Evolutionary conservation across 2,888 invertebrate species (phyloP).

Genomic region (Napeogenes inachia): DNA sequence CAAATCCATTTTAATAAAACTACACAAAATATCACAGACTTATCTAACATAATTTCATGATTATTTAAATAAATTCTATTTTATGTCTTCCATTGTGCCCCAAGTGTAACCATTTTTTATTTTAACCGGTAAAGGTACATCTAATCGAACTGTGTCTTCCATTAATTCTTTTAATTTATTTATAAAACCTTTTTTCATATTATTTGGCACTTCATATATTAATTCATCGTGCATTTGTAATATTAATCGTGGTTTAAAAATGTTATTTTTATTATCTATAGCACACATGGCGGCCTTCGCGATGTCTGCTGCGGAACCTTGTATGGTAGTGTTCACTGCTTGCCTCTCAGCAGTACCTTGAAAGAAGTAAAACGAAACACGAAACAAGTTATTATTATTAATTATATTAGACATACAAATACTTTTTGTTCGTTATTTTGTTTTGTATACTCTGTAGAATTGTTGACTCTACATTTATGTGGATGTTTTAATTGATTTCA

Average conservation of each 20-base stretch:
- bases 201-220: conserved; percentile 88
- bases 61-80: conserved; percentile 22
- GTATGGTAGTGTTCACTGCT: conserved; percentile 96
- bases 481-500: too few species aligned
- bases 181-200: conserved; percentile 76
- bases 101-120: conserved; percentile 88
- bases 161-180: conserved; percentile 84
- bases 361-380: not conserved
- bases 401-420: not conserved
- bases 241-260: conserved; percentile 80
- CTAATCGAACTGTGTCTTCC: conserved; percentile 85
- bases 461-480: too few species aligned
- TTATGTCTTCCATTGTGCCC: conserved; percentile 76
- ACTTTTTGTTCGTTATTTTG: too few species aligned
- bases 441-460: too few species aligned
- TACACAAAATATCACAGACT: conserved; percentile 43
- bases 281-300: conserved; percentile 93
- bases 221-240: conserved; percentile 98
- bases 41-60: conserved; percentile 26
- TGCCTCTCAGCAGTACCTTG: conserved; percentile 93
- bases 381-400: not conserved
- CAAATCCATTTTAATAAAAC: conserved; percentile 21
- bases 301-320: conserved; percentile 98
- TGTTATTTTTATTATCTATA: conserved; percentile 78
- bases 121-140: conserved; percentile 92